A percentile compares a stretch with the other conserved stretches of the same genome.
Conservation (phyloP, 2,888 invertebrate species). For the Scaeva pyrastri region DNA sequence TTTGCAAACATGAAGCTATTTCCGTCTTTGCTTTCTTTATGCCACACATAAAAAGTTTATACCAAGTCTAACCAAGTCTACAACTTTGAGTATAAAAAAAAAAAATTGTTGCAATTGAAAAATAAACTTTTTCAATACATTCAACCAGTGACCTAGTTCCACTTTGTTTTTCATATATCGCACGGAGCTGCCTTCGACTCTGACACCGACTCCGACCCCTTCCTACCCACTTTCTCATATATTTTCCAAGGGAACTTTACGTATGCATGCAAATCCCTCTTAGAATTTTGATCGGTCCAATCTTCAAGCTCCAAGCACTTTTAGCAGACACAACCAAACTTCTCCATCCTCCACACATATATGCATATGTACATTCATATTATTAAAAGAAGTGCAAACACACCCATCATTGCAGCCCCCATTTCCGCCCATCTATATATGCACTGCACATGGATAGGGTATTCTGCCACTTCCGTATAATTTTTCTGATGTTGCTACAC, state of each 20-base stretch:
- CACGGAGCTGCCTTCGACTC: neutral
- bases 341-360: too few relatives aligned
- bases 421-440: neutral
- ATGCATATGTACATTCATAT: conserved; percentile 1
- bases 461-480: conserved; percentile 44
- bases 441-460: too few relatives aligned
- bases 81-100: neutral
- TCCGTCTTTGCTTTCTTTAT: neutral
- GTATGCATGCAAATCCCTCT: conserved; percentile 47
- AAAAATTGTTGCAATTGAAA: neutral
- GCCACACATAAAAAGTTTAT: too few relatives aligned
- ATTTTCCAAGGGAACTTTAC: conserved; percentile 7
- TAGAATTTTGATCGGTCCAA: conserved; percentile 59
- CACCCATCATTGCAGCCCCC: conserved; percentile 8
- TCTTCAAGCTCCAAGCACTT: conserved; percentile 8
- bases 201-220: too few relatives aligned
- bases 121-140: conserved; percentile 57
- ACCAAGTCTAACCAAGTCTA: neutral
- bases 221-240: neutral
- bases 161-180: conserved; percentile 42
- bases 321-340: conserved; percentile 42
- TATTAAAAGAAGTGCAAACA: conserved; percentile 21
- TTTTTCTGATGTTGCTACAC: conserved; percentile 9
- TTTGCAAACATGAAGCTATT: conserved; percentile 12
- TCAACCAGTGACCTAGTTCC: conserved; percentile 71